Conservation (phyloP, 2,888 invertebrate genomes). For the Arenicola marina region DNA sequence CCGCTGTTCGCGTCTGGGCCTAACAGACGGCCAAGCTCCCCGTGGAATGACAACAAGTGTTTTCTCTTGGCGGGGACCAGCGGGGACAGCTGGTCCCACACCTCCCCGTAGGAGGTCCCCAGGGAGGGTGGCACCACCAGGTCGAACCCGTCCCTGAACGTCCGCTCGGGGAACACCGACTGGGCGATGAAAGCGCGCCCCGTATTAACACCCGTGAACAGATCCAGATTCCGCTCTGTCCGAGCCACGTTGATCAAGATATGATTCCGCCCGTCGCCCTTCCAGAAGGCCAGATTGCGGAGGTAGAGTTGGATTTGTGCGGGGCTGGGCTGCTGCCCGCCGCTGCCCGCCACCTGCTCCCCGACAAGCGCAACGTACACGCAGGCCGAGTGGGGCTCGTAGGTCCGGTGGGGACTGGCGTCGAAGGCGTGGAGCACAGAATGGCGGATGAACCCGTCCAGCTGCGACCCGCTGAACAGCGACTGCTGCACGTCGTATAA, state of each 20-base stretch:
- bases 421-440: conserved; percentile 80
- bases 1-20: too few species aligned
- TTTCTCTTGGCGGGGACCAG: conserved; percentile 86
- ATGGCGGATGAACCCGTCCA: conserved; percentile 57
- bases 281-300: conserved; percentile 78
- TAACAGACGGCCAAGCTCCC: conserved; percentile 31
- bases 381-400: conserved; percentile 83
- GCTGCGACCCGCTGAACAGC: conserved; percentile 29
- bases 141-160: conserved; percentile 80
- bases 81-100: conserved; percentile 85
- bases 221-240: conserved; percentile 41
- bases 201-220: conserved; percentile 75
- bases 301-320: conserved; percentile 10
- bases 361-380: conserved; percentile 84
- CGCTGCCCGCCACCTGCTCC: conserved; percentile 63
- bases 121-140: conserved; percentile 84
- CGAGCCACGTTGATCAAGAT: conserved; percentile 79
- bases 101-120: conserved; percentile 84
- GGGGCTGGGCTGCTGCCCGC: conserved; percentile 1
- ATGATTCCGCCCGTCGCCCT: conserved; percentile 93
- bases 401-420: conserved; percentile 83
- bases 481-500: conserved; percentile 83
- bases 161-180: conserved; percentile 71
- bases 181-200: conserved; percentile 88
- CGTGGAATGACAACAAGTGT: conserved; percentile 82